Evolutionary conservation across 2,888 invertebrate genomes (phyloP), one percentile per base, ranked within the genome.

Genomic region (Ophonus ardosiacus): DNA sequence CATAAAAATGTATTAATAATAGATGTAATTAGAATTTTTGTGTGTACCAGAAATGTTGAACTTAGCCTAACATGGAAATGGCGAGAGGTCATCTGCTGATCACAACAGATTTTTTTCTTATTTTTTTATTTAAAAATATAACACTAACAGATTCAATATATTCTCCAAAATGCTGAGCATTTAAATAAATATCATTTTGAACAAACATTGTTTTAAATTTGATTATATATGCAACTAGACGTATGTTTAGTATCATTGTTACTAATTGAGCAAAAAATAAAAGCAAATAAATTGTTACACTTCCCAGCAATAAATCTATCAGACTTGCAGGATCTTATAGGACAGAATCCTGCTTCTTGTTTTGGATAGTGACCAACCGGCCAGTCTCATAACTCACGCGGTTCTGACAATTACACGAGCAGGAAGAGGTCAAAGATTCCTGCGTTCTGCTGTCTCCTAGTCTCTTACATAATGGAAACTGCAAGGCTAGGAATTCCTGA

Each of bases 401-500:
- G n/a, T 31, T 68, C 68, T 68, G 68, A 68, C 68, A 68, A 68
- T 68, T 68, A 68, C 68, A 68, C 68, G 68, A 68, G 31, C 68
- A 38, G 63, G 24, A 38, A 68, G 31, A 31, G 68, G 68, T 68
- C 68, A 68, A 68, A 68, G 31, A 68, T 68, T 24, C 68, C 63
- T 13, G 68, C 31, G 68, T 15, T 15, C 5, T 51, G n/a, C 38
- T 31, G 65, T 8, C 31, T 59, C 18, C 59, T 59, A 0, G 10
- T 21, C 68, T 68, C 24, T 68, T 68, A 68, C 68, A 68, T 68
- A 68, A 68, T 68, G 68, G 68, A 68, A 68, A 68, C 68, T 68
- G 68, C 68, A 68, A 24, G 68, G 31, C 1, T 68, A 15, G 15
- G 68, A 68, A 68, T 68, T 68, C 68, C 38, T 68, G 68, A 68